Conservation (phyloP, 2,888 invertebrate species). For the Cryptocheilus praepositus region DNA sequence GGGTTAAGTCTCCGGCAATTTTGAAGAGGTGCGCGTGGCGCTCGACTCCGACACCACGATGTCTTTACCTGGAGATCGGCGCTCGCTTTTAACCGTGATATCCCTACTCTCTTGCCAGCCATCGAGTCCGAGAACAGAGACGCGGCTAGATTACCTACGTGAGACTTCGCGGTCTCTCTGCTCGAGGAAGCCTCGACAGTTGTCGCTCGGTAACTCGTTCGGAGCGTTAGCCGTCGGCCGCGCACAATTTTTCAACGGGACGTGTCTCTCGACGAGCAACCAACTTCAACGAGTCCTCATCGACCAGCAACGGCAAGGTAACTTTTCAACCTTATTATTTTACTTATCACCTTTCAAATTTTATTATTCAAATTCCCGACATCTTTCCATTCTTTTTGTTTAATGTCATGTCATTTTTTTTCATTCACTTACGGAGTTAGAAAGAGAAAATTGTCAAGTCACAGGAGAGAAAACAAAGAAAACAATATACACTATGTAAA, state of each 20-base stretch:
- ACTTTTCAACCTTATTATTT: no score
- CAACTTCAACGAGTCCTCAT: no score
- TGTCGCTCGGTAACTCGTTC: slow-evolving; percentile 48
- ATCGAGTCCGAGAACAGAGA: slow-evolving; percentile 41
- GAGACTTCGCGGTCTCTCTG: slow-evolving; percentile 52
- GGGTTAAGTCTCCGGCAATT: neutral
- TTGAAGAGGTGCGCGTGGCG: neutral
- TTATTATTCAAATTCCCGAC: no score
- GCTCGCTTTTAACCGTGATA: slow-evolving; percentile 51
- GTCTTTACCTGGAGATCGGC: slow-evolving; percentile 43
- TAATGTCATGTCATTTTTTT: no score
- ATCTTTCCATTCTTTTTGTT: no score
- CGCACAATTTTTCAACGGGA: slow-evolving; percentile 1
- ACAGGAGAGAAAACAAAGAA: no score
- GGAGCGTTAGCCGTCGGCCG: slow-evolving; percentile 22
- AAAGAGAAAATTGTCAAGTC: no score
- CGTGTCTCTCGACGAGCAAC: no score
- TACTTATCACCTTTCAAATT: no score
- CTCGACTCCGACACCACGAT: slow-evolving; percentile 20
- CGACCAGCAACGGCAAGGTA: no score
- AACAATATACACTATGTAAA: no score
- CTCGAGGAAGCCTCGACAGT: slow-evolving; percentile 51
- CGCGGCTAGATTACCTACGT: slow-evolving; percentile 50
- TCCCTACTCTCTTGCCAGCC: slow-evolving; percentile 49
- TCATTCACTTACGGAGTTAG: no score